A percentile compares a stretch with the other conserved stretches of the same genome.
These are phyloP conservation scores for Caenorhabditis remanei DNA, from an alignment of 1,140 invertebrate species.

Conservation along the genomic window DNA sequence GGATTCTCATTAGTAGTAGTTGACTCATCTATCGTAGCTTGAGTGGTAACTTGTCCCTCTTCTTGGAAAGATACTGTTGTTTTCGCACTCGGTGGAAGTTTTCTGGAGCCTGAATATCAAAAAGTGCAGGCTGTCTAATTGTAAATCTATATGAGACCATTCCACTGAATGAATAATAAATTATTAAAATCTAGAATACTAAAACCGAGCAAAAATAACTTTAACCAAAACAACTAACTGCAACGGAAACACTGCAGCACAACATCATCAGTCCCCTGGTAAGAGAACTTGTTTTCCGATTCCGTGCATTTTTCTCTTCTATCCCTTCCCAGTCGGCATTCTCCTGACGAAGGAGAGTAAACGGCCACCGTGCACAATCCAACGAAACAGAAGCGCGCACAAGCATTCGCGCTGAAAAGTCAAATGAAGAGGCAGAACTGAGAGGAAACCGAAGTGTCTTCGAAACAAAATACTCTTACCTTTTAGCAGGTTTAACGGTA, in stretches of 20 bases:
- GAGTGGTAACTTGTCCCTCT: conserved; percentile 35
- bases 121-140: not conserved
- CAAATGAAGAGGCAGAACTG: not conserved
- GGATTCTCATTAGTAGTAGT: not conserved
- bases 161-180: not conserved
- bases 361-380: conserved; percentile 58
- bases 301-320: conserved; percentile 45
- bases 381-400: conserved; percentile 61
- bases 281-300: conserved; percentile 30
- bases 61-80: conserved; percentile 45
- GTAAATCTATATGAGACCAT: no score
- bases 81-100: conserved; percentile 29
- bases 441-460: not conserved
- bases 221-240: conserved; percentile 54
- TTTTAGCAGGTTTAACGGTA: conserved; percentile 45
- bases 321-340: conserved; percentile 59
- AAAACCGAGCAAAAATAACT: not conserved
- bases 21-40: not conserved
- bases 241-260: conserved; percentile 63
- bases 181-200: not conserved
- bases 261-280: conserved; percentile 44
- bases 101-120: conserved; percentile 3
- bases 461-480: conserved; percentile 37
- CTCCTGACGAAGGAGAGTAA: conserved; percentile 46
- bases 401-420: conserved; percentile 60